Evolutionary conservation across 1,140 invertebrate genomes (phyloP), one percentile per base, ranked within the genome.

Genomic region (Ips nitidus): DNA sequence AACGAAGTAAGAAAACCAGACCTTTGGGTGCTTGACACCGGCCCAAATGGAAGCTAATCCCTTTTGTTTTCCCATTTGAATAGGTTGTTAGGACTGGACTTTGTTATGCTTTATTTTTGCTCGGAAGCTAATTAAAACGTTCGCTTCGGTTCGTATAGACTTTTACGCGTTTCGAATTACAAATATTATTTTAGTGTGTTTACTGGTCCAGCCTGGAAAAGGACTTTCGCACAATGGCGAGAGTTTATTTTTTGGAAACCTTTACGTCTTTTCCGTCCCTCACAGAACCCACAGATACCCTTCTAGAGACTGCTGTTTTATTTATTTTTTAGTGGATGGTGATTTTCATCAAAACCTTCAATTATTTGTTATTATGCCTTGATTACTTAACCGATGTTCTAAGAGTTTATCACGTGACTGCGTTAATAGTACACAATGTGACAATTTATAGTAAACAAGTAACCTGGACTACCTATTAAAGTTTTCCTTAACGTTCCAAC

Each of bases 11-110:
- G 22, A 22, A 22, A 50, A 50, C 45, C 45, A 50, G 45, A 6
- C 45, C 22, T 22, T 8, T 50, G 45, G 22, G 22, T 50, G 7
- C 45, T 50, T 50, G 45, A 50, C 45, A 50, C 45, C 45, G 45
- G 45, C 45, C 45, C 45, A 50, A 22, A 8, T 50, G 45, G 45
- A 50, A 22, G 45, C 45, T 50, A 50, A 50, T 50, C 45, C 45
- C 45, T 50, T 50, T 50, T 50, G 45, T 50, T 50, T 50, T 50
- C 45, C 45, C 45, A 50, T 50, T 50, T 50, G 45, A 50, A 50
- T 50, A 50, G 45, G 6, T 50, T 50, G 45, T 50, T 50, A 50
- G 45, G 45, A 22, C 22, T 50, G 45, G 45, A 50, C 45, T 50
- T 50, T 50, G 45, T 50, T 50, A 22, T 50, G 45, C 6, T 50